Conservation (phyloP, 2,888 invertebrate genomes). For the Notodonta dromedarius region DNA sequence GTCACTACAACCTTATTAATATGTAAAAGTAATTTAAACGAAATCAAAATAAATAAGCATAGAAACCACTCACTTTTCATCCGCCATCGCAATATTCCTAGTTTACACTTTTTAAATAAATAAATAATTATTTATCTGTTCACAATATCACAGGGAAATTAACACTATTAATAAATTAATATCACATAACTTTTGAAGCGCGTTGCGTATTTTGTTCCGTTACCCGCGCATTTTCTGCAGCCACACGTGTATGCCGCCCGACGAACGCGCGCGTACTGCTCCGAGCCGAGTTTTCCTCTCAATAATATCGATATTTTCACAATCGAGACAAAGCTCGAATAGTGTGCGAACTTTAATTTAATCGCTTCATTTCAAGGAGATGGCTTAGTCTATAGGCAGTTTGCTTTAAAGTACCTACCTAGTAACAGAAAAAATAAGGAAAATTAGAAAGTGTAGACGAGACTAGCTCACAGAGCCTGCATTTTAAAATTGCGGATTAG, state of each 20-base stretch:
- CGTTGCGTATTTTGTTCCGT: conserved; percentile 27
- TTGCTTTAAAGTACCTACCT: too few relatives aligned
- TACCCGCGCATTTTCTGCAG: conserved; percentile 25
- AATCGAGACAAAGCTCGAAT: conserved; percentile 23
- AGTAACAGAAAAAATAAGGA: too few relatives aligned
- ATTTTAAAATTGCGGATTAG: too few relatives aligned
- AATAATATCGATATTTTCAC: conserved; percentile 29
- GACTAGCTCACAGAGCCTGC: too few relatives aligned
- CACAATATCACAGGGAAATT: conserved; percentile 63
- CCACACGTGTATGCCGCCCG: conserved; percentile 20
- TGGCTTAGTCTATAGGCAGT: too few relatives aligned
- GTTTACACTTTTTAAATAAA: conserved; percentile 27
- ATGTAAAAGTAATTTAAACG: too few relatives aligned
- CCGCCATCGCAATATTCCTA: conserved; percentile 53
- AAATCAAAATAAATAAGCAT: conserved; percentile 6
- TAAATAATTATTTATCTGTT: conserved; percentile 33
- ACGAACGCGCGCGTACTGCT: conserved; percentile 37
- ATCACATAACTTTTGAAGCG: conserved; percentile 38
- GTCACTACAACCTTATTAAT: too few relatives aligned
- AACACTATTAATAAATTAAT: conserved; percentile 28
- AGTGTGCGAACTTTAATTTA: too few relatives aligned
- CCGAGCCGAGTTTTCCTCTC: conserved; percentile 22
- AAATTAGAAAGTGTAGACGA: too few relatives aligned
- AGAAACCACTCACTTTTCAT: conserved; percentile 65
- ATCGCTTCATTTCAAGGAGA: too few relatives aligned